These are phyloP conservation scores for Hemicordylus capensis DNA, from an alignment of 2,113 vertebrate genomes.

Conservation along the genomic window DNA sequence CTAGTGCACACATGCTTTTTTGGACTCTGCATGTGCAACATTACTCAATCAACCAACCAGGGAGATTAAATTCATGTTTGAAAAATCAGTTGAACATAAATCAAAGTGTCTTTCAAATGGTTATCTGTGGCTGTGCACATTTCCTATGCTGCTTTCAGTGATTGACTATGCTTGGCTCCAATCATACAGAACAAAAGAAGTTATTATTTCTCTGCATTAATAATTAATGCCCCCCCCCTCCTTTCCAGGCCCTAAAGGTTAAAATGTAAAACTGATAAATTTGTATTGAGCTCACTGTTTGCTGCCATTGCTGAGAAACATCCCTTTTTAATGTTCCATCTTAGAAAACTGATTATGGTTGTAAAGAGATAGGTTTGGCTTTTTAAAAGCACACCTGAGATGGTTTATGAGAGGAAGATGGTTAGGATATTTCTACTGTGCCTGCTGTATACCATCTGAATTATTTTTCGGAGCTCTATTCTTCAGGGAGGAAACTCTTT, in stretches of 20 bases:
- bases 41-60: too few species aligned
- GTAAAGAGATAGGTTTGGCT: not conserved
- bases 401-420: not conserved
- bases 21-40: too few species aligned
- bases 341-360: not conserved
- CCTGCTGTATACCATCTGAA: not conserved
- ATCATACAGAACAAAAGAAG: not conserved
- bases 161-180: not conserved
- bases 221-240: not conserved
- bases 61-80: not conserved
- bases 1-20: too few species aligned
- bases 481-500: not conserved
- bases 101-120: not conserved
- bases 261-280: not conserved
- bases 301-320: not conserved
- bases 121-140: not conserved
- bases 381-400: not conserved
- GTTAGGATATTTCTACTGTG: not conserved
- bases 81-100: not conserved
- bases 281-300: not conserved
- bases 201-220: not conserved
- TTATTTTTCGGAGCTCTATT: not conserved
- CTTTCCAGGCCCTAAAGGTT: not conserved
- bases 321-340: not conserved
- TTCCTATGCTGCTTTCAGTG: not conserved